Percentiles rank a stretch among this genome's conserved stretches.
These are phyloP conservation scores for Trichomycterus rosablanca DNA, from an alignment of 2,113 vertebrate species.

Conservation along the genomic window DNA sequence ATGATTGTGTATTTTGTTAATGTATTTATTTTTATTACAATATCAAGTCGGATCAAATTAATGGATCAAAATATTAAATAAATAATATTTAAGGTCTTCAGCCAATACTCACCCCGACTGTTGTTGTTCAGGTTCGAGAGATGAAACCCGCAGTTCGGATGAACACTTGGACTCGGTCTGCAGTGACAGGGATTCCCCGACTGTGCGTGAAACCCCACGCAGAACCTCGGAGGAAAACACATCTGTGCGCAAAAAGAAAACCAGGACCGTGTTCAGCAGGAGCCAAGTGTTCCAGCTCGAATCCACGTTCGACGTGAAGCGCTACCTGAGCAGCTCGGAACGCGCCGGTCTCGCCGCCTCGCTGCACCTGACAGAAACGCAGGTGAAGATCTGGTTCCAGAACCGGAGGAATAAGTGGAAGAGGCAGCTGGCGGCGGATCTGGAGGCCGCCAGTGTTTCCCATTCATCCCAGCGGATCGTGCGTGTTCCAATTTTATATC, in stretches of 20 bases:
- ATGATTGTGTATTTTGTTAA: too few species aligned
- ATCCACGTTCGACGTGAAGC: constrained; percentile 83
- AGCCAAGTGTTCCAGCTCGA: constrained; percentile 86
- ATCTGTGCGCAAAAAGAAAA: constrained; percentile 77
- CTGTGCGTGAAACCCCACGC: constrained; percentile 69
- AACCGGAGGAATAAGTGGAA: constrained; percentile 90
- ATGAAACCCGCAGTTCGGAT: constrained; percentile 40
- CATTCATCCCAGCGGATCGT: constrained; percentile 81
- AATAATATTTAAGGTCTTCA: too few species aligned
- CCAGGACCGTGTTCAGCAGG: constrained; percentile 83
- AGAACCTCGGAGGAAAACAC: constrained; percentile 55
- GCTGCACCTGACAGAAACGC: constrained; percentile 82
- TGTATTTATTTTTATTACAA: too few species aligned
- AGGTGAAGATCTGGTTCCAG: constrained; percentile 92
- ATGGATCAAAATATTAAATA: too few species aligned
- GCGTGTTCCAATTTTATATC: constrained; percentile 87
- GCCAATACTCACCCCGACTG: too few species aligned
- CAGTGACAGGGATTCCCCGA: constrained; percentile 79
- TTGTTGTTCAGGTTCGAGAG: constrained; percentile 51
- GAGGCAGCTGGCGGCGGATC: constrained; percentile 81
- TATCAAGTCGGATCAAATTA: too few species aligned
- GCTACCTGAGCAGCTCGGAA: constrained; percentile 84
- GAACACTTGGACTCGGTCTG: constrained; percentile 55
- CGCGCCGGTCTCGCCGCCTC: constrained; percentile 78
- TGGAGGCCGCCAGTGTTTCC: constrained; percentile 77